These are phyloP conservation scores for Amazona ochrocephala DNA, from an alignment of 2,797 vertebrate genomes.

Conservation along the genomic window DNA sequence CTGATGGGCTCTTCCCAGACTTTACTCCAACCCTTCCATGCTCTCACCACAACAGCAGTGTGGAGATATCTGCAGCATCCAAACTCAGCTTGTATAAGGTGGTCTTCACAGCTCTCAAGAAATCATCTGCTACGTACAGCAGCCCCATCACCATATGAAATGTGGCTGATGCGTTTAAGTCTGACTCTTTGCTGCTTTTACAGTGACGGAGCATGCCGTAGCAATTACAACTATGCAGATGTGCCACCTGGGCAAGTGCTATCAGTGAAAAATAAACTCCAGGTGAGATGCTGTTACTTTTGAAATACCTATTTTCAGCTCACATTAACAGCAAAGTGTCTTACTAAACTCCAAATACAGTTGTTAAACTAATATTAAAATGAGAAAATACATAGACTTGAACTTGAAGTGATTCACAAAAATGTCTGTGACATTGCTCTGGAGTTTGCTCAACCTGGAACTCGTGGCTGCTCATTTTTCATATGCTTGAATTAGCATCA, in stretches of 20 bases:
- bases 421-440: not conserved
- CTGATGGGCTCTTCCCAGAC: not conserved
- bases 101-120: not conserved
- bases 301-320: conserved; percentile 5
- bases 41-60: not conserved
- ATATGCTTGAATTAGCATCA: not conserved
- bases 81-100: not conserved
- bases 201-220: not conserved
- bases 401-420: not conserved
- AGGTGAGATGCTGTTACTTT: not conserved
- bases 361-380: conserved; percentile 4
- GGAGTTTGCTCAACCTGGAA: not conserved
- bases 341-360: not conserved
- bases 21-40: not conserved
- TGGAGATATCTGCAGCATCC: not conserved
- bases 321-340: not conserved
- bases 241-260: conserved; percentile 3
- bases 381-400: not conserved
- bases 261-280: conserved; percentile 9
- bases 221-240: conserved; percentile 24
- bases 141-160: not conserved
- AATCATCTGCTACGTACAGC: not conserved
- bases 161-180: not conserved
- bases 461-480: not conserved
- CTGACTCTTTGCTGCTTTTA: not conserved